Percentiles rank a stretch among this genome's conserved stretches.
phyloP scores from a whole-genome alignment of 1,140 invertebrate genomes.

The Drosophila orena region DNA sequence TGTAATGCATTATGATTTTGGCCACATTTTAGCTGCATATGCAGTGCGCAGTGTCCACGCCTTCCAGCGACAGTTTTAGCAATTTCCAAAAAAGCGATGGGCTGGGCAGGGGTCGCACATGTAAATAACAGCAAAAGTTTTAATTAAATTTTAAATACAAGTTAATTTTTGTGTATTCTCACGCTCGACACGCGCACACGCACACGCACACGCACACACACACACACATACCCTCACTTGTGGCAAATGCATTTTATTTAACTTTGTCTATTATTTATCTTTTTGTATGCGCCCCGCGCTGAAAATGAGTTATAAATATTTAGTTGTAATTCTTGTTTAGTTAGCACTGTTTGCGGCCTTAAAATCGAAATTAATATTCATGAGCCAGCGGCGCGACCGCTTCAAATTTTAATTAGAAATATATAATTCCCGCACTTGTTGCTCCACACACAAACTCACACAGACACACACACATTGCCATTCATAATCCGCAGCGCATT shows the following conservation, averaged over 20 bases:
- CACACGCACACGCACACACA: too few relatives aligned
- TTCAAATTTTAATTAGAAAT: constrained; percentile 73
- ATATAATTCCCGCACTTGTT: constrained; percentile 57
- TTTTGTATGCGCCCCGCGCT: constrained; percentile 16
- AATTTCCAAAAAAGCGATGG: constrained; percentile 5
- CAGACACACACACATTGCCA: neutral
- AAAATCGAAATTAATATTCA: constrained; percentile 79
- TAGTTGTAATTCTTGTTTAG: constrained; percentile 82
- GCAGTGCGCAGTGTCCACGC: neutral
- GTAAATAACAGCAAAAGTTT: constrained; percentile 82
- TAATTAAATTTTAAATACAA: constrained; percentile 84
- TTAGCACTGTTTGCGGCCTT: constrained; percentile 60
- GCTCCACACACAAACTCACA: neutral
- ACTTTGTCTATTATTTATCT: constrained; percentile 43
- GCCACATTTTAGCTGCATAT: constrained; percentile 31
- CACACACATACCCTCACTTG: constrained; percentile 23
- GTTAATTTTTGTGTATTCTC: constrained; percentile 80
- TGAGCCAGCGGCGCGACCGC: constrained; percentile 42
- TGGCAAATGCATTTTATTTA: constrained; percentile 38
- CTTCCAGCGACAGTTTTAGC: constrained; percentile 44
- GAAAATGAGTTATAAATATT: constrained; percentile 83
- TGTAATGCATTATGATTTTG: constrained; percentile 75
- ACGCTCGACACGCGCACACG: constrained; percentile 32
- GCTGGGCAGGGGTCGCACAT: constrained; percentile 18
- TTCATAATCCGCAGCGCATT: constrained; percentile 71